Evolutionary conservation across 2,113 vertebrate genomes (phyloP).

Genomic region (Xenus cinereus): DNA sequence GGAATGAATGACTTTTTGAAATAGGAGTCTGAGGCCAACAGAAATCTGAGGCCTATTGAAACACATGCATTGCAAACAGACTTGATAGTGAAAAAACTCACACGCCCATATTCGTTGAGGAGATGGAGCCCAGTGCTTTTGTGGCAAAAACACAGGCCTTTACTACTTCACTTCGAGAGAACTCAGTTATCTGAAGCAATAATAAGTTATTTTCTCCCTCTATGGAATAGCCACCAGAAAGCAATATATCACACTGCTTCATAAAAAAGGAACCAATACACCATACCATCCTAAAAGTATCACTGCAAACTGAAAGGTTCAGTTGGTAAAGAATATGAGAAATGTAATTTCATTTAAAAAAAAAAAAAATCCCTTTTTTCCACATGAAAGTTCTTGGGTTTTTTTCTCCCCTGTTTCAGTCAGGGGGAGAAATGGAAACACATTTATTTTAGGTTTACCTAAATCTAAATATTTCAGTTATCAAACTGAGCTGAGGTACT

Average conservation of each 20-base stretch:
- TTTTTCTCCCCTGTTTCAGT: background rate
- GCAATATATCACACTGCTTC: background rate
- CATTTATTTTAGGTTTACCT: background rate
- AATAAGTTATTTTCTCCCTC: background rate
- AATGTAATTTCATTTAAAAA: background rate
- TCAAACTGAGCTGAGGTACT: background rate
- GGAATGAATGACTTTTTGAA: background rate
- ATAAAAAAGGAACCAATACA: background rate
- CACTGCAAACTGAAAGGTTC: background rate
- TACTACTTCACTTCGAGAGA: background rate
- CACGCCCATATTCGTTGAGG: background rate
- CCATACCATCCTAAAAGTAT: background rate
- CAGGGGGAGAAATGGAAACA: background rate
- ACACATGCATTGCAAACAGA: background rate
- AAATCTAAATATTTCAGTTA: background rate
- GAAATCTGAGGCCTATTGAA: background rate
- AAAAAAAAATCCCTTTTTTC: background rate
- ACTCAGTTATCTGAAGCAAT: background rate
- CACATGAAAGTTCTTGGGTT: accelerated
- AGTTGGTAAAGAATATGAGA: background rate
- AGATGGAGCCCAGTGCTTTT: background rate
- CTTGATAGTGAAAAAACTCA: background rate
- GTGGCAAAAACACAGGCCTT: background rate
- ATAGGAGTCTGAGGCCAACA: background rate
- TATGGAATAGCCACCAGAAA: background rate